These are phyloP conservation scores for Microdon myrmicae DNA, from an alignment of 2,888 invertebrate species.

Conservation along the genomic window DNA sequence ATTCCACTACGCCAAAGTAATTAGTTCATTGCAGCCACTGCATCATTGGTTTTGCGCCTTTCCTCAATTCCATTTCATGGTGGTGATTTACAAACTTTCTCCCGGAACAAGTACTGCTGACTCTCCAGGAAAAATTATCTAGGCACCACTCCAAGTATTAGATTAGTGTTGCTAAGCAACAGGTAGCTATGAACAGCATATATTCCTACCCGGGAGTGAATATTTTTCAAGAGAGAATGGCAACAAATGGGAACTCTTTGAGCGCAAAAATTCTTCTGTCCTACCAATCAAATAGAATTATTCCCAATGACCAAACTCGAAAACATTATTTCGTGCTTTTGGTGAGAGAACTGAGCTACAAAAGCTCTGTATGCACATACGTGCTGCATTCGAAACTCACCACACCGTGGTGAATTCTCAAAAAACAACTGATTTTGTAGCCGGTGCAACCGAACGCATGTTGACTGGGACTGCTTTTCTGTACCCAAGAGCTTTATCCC, in stretches of 20 bases:
- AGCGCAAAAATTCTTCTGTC: constrained; percentile 27
- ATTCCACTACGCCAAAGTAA: no score
- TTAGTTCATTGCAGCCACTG: no score
- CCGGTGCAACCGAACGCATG: constrained; percentile 9
- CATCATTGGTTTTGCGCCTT: no score
- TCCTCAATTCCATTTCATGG: no score
- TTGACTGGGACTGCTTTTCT: constrained; percentile 1
- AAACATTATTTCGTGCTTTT: no score
- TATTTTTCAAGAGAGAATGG: neutral
- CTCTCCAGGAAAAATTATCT: no score
- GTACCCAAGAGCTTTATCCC: constrained; percentile 22
- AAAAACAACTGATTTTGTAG: constrained; percentile 18
- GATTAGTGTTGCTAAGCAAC: constrained; percentile 47
- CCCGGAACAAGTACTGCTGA: no score
- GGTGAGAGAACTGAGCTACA: constrained; percentile 35
- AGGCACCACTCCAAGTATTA: no score
- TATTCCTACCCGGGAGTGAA: constrained; percentile 15
- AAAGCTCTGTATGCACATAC: constrained; percentile 11
- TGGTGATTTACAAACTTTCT: no score
- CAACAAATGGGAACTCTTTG: neutral
- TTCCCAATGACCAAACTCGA: neutral
- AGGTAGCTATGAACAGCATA: constrained; percentile 32
- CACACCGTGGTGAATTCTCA: constrained; percentile 21
- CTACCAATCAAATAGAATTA: constrained; percentile 6
- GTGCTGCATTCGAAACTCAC: neutral